Percentiles rank a stretch among this genome's conserved stretches.
Evolutionary conservation across 2,113 vertebrate species (phyloP).

Genomic region (Antechinus flavipes): DNA sequence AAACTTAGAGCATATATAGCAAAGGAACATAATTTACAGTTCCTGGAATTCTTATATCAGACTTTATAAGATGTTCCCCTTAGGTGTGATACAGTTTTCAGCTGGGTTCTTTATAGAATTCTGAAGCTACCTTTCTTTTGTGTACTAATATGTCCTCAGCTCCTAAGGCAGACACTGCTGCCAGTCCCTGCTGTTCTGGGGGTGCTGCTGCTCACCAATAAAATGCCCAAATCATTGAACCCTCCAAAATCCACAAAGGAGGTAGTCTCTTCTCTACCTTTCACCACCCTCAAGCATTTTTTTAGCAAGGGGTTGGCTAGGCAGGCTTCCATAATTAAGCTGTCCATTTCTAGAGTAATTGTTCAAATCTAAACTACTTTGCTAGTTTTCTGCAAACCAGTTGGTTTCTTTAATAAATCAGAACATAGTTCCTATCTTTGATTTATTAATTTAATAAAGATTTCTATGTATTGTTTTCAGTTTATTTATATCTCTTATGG

Average conservation of each 20-base stretch:
- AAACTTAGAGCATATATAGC: not conserved
- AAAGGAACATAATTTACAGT: not conserved
- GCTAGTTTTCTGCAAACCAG: not conserved
- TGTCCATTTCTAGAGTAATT: not conserved
- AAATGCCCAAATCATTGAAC: not conserved
- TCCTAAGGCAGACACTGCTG: not conserved
- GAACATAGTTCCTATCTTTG: not conserved
- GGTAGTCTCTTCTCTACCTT: not conserved
- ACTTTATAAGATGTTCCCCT: not conserved
- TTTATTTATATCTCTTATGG: not conserved
- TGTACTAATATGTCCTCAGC: not conserved
- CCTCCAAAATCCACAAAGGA: not conserved
- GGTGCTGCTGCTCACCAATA: not conserved
- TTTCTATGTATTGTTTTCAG: not conserved
- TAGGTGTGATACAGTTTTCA: not conserved
- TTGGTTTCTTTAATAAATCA: not conserved
- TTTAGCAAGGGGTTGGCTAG: not conserved
- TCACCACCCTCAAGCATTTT: not conserved
- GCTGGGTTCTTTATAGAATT: not conserved
- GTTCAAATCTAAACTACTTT: not conserved
- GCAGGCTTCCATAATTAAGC: not conserved
- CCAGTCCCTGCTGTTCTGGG: too few species aligned
- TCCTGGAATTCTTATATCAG: not conserved
- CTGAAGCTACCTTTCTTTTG: not conserved
- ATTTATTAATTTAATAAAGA: not conserved